These are phyloP conservation scores for Psix sp. DNA, from an alignment of 1,140 invertebrate genomes.

Conservation along the genomic window DNA sequence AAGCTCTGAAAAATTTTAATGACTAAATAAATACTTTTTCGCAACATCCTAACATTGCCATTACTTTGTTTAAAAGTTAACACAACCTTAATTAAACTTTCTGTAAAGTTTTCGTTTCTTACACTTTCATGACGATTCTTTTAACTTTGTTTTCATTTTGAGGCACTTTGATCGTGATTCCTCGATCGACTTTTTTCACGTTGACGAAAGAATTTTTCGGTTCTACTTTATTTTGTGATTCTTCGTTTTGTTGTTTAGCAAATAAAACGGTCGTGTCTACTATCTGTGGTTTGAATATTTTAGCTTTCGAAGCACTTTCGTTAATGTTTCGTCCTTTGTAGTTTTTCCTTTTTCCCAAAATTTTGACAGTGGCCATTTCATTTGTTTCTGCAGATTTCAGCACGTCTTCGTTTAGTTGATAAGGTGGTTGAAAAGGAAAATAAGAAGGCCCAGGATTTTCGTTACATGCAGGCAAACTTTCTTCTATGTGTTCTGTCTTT, in stretches of 20 bases:
- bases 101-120: conserved; percentile 4
- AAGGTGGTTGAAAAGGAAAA: conserved; percentile 46
- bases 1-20: too few relatives aligned
- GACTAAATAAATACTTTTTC: too few relatives aligned
- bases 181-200: conserved; percentile 64
- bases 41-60: too few relatives aligned
- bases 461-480: not conserved
- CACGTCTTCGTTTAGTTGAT: conserved; percentile 56
- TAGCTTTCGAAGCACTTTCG: conserved; percentile 44
- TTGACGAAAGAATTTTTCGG: conserved; percentile 57
- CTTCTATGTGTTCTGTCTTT: not conserved
- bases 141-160: conserved; percentile 56
- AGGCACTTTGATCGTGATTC: conserved; percentile 66
- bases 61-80: too few relatives aligned
- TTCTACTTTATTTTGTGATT: conserved; percentile 28
- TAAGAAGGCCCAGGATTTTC: conserved; percentile 13
- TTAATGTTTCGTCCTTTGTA: conserved; percentile 64
- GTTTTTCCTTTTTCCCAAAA: conserved; percentile 64
- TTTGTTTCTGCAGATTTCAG: conserved; percentile 18
- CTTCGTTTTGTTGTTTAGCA: conserved; percentile 22
- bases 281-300: conserved; percentile 62
- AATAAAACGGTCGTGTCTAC: conserved; percentile 65
- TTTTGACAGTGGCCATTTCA: conserved; percentile 9
- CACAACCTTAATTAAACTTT: too few relatives aligned
- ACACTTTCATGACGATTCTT: conserved; percentile 67